Percentiles rank a stretch among this genome's conserved stretches.
These are phyloP conservation scores for Polymixis flavicincta DNA, from an alignment of 2,888 invertebrate species.

Conservation along the genomic window DNA sequence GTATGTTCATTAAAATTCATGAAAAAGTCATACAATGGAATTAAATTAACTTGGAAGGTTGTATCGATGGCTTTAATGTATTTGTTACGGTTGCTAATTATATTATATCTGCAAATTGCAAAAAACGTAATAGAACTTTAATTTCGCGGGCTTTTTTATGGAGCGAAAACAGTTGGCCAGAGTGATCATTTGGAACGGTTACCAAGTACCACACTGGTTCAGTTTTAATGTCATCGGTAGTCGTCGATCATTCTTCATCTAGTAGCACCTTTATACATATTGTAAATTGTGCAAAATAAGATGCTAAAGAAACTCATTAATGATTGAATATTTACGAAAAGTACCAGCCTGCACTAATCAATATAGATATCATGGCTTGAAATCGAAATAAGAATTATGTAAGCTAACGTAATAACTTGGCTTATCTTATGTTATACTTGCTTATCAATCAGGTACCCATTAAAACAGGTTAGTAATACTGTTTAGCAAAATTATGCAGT, in stretches of 20 bases:
- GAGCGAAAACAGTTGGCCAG: too few species aligned
- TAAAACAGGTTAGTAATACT: neutral
- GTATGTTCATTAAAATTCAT: too few species aligned
- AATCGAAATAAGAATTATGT: conserved; percentile 13
- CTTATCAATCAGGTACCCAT: conserved; percentile 4
- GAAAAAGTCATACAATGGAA: too few species aligned
- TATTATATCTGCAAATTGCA: too few species aligned
- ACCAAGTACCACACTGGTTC: too few species aligned
- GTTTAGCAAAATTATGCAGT: neutral
- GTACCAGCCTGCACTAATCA: neutral
- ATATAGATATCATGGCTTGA: conserved; percentile 1
- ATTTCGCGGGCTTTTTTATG: too few species aligned
- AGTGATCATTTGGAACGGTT: too few species aligned
- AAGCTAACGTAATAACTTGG: neutral
- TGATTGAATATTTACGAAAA: neutral
- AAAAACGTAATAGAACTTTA: too few species aligned
- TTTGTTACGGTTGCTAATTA: too few species aligned
- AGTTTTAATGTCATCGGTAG: too few species aligned
- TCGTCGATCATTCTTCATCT: neutral
- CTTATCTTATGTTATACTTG: conserved; percentile 2
- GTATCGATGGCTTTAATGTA: too few species aligned
- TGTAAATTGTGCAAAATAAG: neutral
- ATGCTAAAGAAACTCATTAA: neutral
- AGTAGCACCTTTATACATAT: neutral
- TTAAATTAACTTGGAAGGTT: too few species aligned